These are phyloP conservation scores for Apostichopus californicus DNA, from an alignment of 35 echinoderm and acorn worm genomes.

Conservation along the genomic window DNA sequence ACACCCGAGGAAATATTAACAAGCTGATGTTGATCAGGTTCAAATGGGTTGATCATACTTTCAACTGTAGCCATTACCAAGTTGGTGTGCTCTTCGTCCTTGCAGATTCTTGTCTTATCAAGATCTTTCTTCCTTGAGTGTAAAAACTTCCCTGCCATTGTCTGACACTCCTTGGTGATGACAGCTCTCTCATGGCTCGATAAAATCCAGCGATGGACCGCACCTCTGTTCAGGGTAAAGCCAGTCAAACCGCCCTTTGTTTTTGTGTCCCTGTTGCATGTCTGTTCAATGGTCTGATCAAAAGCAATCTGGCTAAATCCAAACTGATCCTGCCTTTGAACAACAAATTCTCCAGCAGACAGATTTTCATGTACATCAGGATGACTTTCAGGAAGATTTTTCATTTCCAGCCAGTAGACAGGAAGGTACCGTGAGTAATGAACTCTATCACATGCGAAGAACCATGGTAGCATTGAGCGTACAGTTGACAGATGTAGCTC, in stretches of 20 bases:
- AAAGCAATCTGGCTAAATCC: constrained; percentile 23
- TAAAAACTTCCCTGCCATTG: no score
- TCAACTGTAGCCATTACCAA: constrained; percentile 43
- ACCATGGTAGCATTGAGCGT: background rate
- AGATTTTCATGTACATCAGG: constrained; percentile 53
- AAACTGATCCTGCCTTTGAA: background rate
- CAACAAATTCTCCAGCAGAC: constrained; percentile 16
- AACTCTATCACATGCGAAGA: no score
- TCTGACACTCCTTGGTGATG: no score
- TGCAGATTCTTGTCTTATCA: constrained; percentile 10
- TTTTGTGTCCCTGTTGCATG: no score
- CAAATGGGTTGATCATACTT: constrained; percentile 64
- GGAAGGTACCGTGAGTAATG: no score
- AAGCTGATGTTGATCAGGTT: constrained; percentile 4
- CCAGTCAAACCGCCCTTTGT: no score
- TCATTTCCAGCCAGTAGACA: background rate
- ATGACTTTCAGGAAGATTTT: constrained; percentile 25
- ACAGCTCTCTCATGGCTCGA: no score
- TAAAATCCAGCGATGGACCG: no score
- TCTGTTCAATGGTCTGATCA: no score
- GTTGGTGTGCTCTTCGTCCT: constrained; percentile 55
- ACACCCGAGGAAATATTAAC: no score
- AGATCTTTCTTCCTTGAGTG: no score
- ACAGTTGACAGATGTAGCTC: constrained; percentile 30
- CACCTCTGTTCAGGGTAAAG: no score